Conservation (phyloP, 2,797 vertebrate genomes). For the Merluccius polli region DNA sequence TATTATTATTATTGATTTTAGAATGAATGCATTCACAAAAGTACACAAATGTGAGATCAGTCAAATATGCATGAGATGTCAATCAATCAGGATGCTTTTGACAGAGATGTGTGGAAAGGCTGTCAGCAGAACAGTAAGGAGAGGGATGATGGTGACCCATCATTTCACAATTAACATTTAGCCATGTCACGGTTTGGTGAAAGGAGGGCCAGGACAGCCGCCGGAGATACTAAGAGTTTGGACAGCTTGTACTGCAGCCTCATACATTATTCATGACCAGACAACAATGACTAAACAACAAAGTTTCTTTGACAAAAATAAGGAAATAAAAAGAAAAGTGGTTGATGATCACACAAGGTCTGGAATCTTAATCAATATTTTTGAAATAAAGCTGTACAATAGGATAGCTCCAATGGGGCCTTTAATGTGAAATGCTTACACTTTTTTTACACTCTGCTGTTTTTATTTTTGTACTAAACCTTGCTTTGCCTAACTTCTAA, state of each 20-base stretch:
- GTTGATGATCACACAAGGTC: not conserved
- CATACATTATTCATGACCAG: constrained; percentile 45
- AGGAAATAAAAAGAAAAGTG: constrained; percentile 10
- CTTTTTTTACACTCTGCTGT: not conserved
- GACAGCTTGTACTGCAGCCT: constrained; percentile 25
- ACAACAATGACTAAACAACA: constrained; percentile 39
- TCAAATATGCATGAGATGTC: too few relatives aligned
- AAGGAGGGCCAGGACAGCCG: constrained; percentile 36
- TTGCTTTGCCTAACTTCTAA: not conserved
- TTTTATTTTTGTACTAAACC: not conserved
- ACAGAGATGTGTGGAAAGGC: too few relatives aligned
- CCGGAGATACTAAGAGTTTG: constrained; percentile 15
- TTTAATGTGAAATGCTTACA: not conserved
- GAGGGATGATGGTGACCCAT: not conserved
- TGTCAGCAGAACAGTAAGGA: not conserved
- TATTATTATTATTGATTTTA: not conserved
- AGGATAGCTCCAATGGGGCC: not conserved
- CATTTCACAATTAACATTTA: not conserved
- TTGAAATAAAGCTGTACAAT: not conserved
- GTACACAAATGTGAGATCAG: not conserved
- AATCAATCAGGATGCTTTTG: too few relatives aligned
- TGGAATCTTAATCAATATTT: not conserved
- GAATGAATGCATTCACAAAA: not conserved
- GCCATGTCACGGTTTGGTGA: not conserved
- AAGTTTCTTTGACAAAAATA: constrained; percentile 27